Percentiles rank a stretch among this genome's conserved stretches.
Conservation (phyloP, 2,113 vertebrate species). For the Catharus minimus region DNA sequence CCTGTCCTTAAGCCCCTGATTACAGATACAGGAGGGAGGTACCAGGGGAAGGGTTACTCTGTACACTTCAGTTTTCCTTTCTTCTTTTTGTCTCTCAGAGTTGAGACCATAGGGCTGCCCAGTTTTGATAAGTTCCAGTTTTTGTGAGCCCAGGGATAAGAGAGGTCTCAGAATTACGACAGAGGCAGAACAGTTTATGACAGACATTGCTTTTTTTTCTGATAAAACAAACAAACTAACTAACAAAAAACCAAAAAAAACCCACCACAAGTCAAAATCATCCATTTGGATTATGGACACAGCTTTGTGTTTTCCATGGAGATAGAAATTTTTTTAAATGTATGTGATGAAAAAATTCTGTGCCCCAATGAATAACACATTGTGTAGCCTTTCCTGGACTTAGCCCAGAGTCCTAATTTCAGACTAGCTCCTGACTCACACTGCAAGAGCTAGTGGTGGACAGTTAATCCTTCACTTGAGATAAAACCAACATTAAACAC, state of each 20-base stretch:
- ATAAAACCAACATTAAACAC: background rate
- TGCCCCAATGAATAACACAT: background rate
- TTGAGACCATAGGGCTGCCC: background rate
- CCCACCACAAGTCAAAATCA: no score
- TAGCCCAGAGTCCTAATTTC: conserved; percentile 14
- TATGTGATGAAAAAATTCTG: background rate
- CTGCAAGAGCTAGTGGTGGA: background rate
- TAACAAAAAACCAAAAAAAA: no score
- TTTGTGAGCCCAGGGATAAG: background rate
- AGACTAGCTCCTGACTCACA: background rate
- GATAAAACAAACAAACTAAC: background rate
- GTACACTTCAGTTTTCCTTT: background rate
- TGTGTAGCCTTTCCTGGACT: background rate
- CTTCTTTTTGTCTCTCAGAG: background rate
- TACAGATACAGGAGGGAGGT: background rate
- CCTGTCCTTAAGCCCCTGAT: background rate
- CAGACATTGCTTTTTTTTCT: background rate
- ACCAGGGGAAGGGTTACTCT: background rate
- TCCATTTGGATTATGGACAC: background rate
- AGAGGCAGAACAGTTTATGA: background rate
- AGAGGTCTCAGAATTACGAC: background rate
- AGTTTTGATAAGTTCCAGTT: background rate
- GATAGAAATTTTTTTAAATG: background rate
- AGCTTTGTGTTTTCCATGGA: background rate
- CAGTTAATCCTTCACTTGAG: background rate